phyloP scores from a whole-genome alignment of 2,888 invertebrate species.

The Eilema sororculum region DNA sequence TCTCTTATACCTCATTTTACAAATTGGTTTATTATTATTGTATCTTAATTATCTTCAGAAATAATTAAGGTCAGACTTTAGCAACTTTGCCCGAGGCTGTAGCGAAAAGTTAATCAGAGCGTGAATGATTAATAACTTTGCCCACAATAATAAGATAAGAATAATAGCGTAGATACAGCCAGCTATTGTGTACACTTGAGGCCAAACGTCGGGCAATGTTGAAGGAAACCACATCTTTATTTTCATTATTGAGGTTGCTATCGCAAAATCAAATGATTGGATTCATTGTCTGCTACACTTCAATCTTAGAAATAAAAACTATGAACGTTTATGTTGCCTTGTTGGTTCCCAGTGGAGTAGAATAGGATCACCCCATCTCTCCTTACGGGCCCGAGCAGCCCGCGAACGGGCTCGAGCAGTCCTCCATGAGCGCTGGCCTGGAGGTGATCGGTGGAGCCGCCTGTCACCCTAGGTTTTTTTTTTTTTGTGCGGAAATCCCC shows the following conservation, averaged over 20 bases:
- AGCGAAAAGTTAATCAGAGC: conserved; percentile 12
- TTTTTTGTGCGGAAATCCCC: no score
- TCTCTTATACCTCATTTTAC: no score
- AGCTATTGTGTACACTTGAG: conserved; percentile 1
- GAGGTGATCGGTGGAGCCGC: no score
- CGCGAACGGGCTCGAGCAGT: no score
- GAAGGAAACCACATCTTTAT: not conserved
- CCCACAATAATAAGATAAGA: conserved; percentile 4
- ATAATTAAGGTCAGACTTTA: conserved; percentile 30
- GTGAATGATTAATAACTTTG: conserved; percentile 22
- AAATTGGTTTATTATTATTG: conserved; percentile 23
- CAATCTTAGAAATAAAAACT: not conserved
- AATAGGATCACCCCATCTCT: no score
- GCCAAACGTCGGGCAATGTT: not conserved
- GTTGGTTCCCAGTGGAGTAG: no score
- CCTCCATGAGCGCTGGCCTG: no score
- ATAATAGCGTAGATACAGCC: not conserved
- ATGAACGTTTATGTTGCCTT: no score
- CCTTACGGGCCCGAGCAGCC: no score
- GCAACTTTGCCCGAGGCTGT: conserved; percentile 9
- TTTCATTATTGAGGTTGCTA: not conserved
- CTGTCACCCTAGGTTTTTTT: no score
- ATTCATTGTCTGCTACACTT: not conserved
- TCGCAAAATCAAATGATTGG: not conserved
- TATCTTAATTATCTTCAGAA: not conserved